Percentiles rank a stretch among this genome's conserved stretches.
phyloP scores from a whole-genome alignment of 2,888 invertebrate genomes.

The Synanthedon formicaeformis region DNA sequence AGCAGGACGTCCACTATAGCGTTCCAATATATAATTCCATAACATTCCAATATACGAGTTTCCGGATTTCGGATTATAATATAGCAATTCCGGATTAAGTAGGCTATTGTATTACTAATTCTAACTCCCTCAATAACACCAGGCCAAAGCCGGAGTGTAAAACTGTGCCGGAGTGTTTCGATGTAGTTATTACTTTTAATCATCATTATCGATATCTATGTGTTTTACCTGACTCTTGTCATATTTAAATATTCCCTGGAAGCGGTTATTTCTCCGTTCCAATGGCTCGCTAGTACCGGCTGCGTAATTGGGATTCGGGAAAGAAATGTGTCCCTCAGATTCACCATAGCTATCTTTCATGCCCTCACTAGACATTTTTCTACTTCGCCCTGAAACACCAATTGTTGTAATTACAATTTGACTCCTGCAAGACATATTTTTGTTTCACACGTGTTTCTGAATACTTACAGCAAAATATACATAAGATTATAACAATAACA shows the following conservation, averaged over 20 bases:
- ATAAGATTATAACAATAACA: conserved; percentile 21
- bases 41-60: no score
- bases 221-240: conserved; percentile 77
- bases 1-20: no score
- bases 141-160: no score
- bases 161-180: no score
- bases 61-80: no score
- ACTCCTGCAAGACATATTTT: not conserved
- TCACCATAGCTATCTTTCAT: conserved; percentile 51
- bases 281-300: conserved; percentile 52
- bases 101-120: no score
- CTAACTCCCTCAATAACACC: no score
- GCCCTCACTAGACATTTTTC: conserved; percentile 21
- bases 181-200: no score
- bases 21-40: no score
- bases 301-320: conserved; percentile 91
- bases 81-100: no score
- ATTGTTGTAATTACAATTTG: conserved; percentile 19
- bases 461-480: conserved; percentile 9
- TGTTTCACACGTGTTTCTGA: not conserved
- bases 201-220: no score
- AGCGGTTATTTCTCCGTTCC: conserved; percentile 42
- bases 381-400: not conserved
- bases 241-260: conserved; percentile 79
- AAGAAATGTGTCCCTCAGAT: conserved; percentile 81